Base-by-base conservation (phyloP, 2,888 invertebrate species). In the Tortrix viridana region DNA sequence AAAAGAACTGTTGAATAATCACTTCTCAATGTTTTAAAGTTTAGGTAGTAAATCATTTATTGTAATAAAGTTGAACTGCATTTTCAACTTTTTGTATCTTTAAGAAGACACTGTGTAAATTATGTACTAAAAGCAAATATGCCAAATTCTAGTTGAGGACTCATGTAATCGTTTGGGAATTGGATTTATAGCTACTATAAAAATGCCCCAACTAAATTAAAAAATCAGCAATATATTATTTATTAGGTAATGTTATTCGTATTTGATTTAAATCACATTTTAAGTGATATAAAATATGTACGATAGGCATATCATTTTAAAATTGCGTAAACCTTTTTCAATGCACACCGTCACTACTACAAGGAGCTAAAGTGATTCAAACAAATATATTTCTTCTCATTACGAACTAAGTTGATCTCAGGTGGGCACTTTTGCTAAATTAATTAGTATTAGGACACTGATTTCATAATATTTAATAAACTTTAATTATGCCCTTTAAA, bases 391-490 rank as follows among this genome's bases (percentile, higher is more conserved):
- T 60, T 32, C 7, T 46, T 50, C n/a, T 74, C 73, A 70, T 71
- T 78, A 76, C 79, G 74, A 80, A 76, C 77, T 75, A 80, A 79
- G 76, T 80, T 88, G 89, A 89, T 89, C 89, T 89, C 89, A 88
- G 73, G 74, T 71, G 71, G 50, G 65, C 60, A 65, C 65, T 69
- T 58, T 57, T 56, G 67, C 65, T 65, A 41, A 60, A 53, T 60
- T 67, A 67, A 60, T 41, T 58, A 38, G 18, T 60, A 49, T 18
- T 32, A 49, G 44, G 41, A 12, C 16, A 63, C 44, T 43, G 55
- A 63, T 62, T 54, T 57, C 50, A 60, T 53, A 49, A n/a, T 16
- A 41, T 16, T n/a, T 16, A 41, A 41, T 41, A 41, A 16, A n/a
- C 16, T 14, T 57, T 3, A 38, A 44, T 18, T 44, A 44, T 44